A percentile compares a stretch with the other conserved stretches of the same genome.
phyloP scores from a whole-genome alignment of 1,140 invertebrate species.

The Bombus confusus region DNA sequence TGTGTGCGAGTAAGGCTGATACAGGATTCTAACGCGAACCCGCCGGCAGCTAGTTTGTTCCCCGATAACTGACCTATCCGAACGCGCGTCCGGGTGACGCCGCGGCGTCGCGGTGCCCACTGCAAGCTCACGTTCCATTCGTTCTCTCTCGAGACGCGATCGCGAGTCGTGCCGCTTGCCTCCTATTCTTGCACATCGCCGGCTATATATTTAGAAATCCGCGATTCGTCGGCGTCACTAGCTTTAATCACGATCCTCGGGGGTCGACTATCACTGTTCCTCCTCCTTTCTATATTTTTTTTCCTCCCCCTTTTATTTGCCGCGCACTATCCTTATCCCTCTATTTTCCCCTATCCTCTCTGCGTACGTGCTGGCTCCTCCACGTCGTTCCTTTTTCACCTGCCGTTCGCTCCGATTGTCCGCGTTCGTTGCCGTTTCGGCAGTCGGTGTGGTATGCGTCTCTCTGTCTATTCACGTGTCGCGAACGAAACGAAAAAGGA shows the following conservation, averaged over 20 bases:
- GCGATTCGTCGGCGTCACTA: constrained; percentile 34
- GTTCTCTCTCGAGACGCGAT: constrained; percentile 48
- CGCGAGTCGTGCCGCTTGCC: constrained; percentile 21
- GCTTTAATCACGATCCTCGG: constrained; percentile 65
- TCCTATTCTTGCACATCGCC: constrained; percentile 55
- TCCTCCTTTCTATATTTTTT: neutral
- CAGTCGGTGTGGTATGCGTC: too few relatives aligned
- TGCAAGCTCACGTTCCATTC: constrained; percentile 60
- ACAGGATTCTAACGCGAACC: constrained; percentile 53
- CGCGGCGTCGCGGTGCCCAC: constrained; percentile 60
- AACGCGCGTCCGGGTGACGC: constrained; percentile 52
- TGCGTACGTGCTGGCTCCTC: neutral
- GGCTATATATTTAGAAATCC: constrained; percentile 68
- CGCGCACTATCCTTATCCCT: neutral
- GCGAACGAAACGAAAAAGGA: constrained; percentile 12
- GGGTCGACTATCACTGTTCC: constrained; percentile 22
- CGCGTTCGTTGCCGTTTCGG: neutral
- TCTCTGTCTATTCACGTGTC: constrained; percentile 38
- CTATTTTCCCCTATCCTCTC: neutral
- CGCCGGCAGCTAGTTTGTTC: constrained; percentile 47
- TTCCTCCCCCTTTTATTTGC: neutral
- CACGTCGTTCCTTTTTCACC: neutral
- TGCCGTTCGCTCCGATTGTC: neutral
- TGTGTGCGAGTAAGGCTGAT: constrained; percentile 47
- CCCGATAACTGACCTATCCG: constrained; percentile 65